Percentiles rank a stretch among this genome's conserved stretches.
Evolutionary conservation across 2,888 invertebrate species (phyloP).

Genomic region (Diarsia dahlii): DNA sequence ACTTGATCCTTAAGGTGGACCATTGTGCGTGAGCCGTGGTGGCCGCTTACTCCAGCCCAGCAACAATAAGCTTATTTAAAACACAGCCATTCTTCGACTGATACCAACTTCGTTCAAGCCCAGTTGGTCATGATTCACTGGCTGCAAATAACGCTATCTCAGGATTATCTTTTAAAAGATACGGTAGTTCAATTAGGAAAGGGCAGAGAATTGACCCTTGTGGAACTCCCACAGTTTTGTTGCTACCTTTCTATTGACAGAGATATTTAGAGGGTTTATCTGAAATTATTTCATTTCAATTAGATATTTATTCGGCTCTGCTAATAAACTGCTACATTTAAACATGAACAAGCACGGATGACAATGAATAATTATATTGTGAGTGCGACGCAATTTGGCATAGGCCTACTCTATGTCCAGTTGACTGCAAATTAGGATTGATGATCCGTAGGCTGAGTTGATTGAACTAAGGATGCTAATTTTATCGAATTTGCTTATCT

Average conservation of each 20-base stretch:
- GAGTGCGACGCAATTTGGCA: not conserved
- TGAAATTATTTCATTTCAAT: constrained; percentile 16
- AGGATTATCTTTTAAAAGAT: constrained; percentile 12
- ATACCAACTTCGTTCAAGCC: not conserved
- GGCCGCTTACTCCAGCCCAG: no score
- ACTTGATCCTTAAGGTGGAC: no score
- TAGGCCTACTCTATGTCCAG: not conserved
- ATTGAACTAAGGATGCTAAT: not conserved
- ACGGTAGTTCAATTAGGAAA: constrained; percentile 34
- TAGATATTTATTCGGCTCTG: not conserved
- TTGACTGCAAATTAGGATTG: not conserved
- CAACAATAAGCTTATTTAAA: not conserved
- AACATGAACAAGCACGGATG: not conserved
- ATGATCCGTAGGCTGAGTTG: not conserved
- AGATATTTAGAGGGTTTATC: constrained; percentile 1
- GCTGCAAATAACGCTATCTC: constrained; percentile 17
- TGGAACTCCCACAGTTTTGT: constrained; percentile 23
- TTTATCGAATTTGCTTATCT: not conserved
- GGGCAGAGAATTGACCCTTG: constrained; percentile 39
- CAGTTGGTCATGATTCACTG: not conserved
- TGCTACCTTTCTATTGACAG: not conserved
- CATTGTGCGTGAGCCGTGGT: no score
- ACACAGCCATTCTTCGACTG: not conserved
- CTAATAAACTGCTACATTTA: not conserved
- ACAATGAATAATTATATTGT: not conserved